phyloP scores from a whole-genome alignment of 2,113 vertebrate species.

The Eurypyga helias region DNA sequence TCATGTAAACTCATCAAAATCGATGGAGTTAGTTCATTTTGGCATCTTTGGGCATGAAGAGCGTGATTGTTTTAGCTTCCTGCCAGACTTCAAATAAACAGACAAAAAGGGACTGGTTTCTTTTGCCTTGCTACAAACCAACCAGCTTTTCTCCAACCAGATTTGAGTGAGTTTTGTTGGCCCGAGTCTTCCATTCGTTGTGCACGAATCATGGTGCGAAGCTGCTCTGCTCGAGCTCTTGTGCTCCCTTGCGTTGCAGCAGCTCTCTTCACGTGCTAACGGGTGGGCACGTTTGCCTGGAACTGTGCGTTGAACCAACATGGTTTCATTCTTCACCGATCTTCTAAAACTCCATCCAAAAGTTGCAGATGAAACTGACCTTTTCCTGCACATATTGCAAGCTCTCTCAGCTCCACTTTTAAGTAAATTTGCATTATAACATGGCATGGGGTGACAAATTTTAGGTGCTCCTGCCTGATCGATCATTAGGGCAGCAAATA shows the following conservation, averaged over 20 bases:
- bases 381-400: background rate
- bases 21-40: background rate
- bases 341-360: background rate
- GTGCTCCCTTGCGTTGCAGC: background rate
- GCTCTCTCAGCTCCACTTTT: background rate
- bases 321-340: background rate
- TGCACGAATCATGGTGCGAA: background rate
- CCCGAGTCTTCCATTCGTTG: background rate
- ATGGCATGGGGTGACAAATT: background rate
- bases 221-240: background rate
- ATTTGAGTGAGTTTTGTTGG: background rate
- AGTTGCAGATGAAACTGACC: background rate
- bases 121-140: background rate
- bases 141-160: background rate
- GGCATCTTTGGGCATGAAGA: background rate
- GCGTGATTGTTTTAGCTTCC: background rate
- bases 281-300: background rate
- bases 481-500: background rate
- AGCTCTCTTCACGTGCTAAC: background rate
- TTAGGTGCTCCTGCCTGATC: background rate
- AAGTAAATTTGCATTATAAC: background rate
- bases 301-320: fast-evolving
- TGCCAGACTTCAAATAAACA: background rate
- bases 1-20: background rate
- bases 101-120: background rate